These are phyloP conservation scores for Hydrolagus colliei DNA, from an alignment of 2,797 vertebrate genomes.

Conservation along the genomic window DNA sequence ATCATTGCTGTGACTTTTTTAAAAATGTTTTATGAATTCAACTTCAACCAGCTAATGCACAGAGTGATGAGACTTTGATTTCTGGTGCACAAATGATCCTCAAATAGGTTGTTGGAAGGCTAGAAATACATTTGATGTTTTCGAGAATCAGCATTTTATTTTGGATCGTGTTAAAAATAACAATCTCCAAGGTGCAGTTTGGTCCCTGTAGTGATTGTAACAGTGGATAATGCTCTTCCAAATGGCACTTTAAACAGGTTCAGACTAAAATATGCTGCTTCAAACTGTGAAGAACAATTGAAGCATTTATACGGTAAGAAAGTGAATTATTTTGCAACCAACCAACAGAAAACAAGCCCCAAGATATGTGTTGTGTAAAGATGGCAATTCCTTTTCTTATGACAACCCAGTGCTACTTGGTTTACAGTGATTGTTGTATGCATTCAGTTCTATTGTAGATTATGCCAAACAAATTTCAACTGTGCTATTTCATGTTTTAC, in stretches of 20 bases:
- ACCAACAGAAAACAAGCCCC: no score
- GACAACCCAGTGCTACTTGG: background rate
- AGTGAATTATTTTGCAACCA: no score
- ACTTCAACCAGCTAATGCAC: background rate
- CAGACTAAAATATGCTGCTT: background rate
- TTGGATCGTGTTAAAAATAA: background rate
- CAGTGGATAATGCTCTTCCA: background rate
- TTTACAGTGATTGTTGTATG: background rate
- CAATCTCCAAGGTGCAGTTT: background rate
- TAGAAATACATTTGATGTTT: background rate
- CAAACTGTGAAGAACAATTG: background rate
- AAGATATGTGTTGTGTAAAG: background rate
- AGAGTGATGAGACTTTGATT: no score
- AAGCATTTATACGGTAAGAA: no score
- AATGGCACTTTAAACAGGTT: background rate
- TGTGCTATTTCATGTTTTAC: background rate
- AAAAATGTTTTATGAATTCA: background rate
- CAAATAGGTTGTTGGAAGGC: no score
- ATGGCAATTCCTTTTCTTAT: background rate
- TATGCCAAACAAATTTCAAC: background rate
- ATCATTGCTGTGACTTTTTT: no score
- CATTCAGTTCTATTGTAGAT: background rate
- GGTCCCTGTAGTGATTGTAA: background rate
- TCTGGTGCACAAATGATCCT: no score
- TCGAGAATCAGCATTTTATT: background rate